phyloP scores from a whole-genome alignment of 2,888 invertebrate genomes.

The Ethmia dodecea region DNA sequence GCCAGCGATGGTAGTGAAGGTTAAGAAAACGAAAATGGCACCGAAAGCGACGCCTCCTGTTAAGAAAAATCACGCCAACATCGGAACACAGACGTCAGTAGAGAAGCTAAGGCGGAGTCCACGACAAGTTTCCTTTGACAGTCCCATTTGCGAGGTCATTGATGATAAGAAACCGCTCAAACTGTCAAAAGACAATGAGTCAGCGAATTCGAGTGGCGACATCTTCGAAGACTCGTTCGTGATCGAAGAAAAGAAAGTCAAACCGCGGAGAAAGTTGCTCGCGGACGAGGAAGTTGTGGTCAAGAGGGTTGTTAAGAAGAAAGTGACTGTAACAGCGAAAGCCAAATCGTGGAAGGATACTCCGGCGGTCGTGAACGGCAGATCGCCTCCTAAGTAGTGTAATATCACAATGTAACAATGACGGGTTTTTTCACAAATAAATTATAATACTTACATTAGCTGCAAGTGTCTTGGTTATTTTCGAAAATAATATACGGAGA shows the following conservation, averaged over 20 bases:
- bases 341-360: conserved; percentile 53
- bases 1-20: conserved; percentile 40
- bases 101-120: conserved; percentile 42
- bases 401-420: neutral
- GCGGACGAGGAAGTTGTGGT: conserved; percentile 50
- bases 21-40: conserved; percentile 49
- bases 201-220: conserved; percentile 53
- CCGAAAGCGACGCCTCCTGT: conserved; percentile 58
- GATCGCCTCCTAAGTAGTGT: conserved; percentile 47
- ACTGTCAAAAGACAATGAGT: conserved; percentile 22
- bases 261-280: conserved; percentile 47
- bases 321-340: conserved; percentile 43
- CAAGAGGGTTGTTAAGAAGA: conserved; percentile 55
- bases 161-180: conserved; percentile 31
- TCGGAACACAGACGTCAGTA: conserved; percentile 59
- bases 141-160: conserved; percentile 52
- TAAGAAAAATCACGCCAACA: conserved; percentile 55
- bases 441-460: too few species aligned
- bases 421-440: neutral
- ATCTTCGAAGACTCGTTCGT: conserved; percentile 66
- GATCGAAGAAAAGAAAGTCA: conserved; percentile 50
- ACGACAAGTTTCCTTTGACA: conserved; percentile 57
- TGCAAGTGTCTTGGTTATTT: too few species aligned
- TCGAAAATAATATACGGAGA: too few species aligned
- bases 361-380: conserved; percentile 54